Evolutionary conservation across 2,797 vertebrate genomes (phyloP), one percentile per base, ranked within the genome.

Genomic region (Silurus lanzhouensis): DNA sequence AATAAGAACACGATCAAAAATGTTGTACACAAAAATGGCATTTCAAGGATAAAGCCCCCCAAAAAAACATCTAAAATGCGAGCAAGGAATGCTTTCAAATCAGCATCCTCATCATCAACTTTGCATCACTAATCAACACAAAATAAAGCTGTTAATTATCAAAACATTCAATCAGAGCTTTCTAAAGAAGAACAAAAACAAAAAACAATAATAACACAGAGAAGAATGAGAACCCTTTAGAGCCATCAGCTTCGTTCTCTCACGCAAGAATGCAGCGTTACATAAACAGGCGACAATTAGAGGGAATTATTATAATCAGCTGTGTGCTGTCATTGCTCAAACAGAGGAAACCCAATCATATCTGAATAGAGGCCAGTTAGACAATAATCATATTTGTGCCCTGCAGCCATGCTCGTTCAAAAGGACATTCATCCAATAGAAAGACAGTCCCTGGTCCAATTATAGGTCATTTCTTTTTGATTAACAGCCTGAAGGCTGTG

Each of bases 361-460:
- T 66, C 84, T 78, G 70, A 88, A 86, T 83, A 77, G 84, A 89
- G 85, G 63, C 82, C 78, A 85, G 85, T 89, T 81, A 89, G 75
- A 81, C 85, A 88, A 87, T 90, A 90, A 89, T 90, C 85, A 8
- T 72, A 78, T 90, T 90, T 88, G 85, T 83, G 79, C 84, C 85
- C 89, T 86, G 81, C 71, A 87, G 89, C 76, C 74, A 81, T 68
- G 86, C 83, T 83, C 79, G 76, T 90, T 87, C 87, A 83, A 87
- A 90, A 79, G 76, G 84, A 81, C 89, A 79, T 87, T 85, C 81
- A 88, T 91, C 70, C 72, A 87, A 71, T 68, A 61, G 79, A 85
- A 82, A 87, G 83, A 86, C 84, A 87, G 84, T 87, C 74, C n/a
- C 83, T 57, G 83, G 79, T 52, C 81, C 87, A 86, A 86, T 88